A percentile compares a stretch with the other conserved stretches of the same genome.
Conservation (phyloP, 2,797 vertebrate species). For the Lerista edwardsae region DNA sequence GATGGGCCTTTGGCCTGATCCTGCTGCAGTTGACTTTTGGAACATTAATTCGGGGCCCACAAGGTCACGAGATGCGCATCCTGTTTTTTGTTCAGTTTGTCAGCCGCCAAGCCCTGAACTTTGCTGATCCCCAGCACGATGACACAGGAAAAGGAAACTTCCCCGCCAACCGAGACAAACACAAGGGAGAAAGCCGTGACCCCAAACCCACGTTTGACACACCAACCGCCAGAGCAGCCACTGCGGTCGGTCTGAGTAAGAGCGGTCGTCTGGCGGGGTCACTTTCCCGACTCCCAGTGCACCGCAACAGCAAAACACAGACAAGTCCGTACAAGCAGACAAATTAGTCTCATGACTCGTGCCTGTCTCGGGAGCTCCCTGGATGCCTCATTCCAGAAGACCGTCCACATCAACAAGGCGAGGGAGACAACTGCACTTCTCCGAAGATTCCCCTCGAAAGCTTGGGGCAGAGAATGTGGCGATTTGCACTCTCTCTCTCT, state of each 20-base stretch:
- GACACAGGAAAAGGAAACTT: not conserved
- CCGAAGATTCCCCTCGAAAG: not conserved
- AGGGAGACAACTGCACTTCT: not conserved
- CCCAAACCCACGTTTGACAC: not conserved
- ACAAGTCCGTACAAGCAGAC: not conserved
- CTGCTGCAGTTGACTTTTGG: no score
- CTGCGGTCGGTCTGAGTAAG: slow-evolving; percentile 6
- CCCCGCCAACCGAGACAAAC: not conserved
- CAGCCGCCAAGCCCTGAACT: no score
- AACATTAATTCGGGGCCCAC: no score
- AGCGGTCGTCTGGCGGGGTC: not conserved
- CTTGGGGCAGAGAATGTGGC: no score
- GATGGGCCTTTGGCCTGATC: no score
- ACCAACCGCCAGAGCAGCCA: not conserved
- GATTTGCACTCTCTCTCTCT: no score
- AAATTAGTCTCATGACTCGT: not conserved
- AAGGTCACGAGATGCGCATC: no score
- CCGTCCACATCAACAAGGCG: not conserved
- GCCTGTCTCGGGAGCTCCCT: not conserved
- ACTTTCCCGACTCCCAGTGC: not conserved
- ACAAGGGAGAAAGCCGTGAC: not conserved
- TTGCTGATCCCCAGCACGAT: not conserved
- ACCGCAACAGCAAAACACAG: not conserved
- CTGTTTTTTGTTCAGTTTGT: not conserved
- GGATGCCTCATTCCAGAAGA: not conserved